A percentile compares a stretch with the other conserved stretches of the same genome.
These are phyloP conservation scores for Drosophila meridionalis DNA, from an alignment of 2,888 invertebrate species.

Conservation along the genomic window DNA sequence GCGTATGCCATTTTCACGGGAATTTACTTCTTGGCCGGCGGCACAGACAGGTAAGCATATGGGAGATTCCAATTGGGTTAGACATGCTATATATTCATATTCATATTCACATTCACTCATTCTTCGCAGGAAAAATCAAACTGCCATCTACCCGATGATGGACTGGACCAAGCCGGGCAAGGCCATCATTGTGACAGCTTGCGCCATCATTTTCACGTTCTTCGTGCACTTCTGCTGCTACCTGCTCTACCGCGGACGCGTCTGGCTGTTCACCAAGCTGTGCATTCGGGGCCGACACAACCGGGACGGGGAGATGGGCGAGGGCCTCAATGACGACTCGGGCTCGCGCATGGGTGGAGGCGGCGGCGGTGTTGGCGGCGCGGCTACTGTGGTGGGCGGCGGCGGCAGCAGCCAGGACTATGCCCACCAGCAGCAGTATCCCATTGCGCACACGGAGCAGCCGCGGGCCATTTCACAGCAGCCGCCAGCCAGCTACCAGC, in stretches of 20 bases:
- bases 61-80: too few relatives aligned
- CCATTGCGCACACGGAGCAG: slow-evolving; percentile 81
- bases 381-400: slow-evolving; percentile 60
- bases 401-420: slow-evolving; percentile 82
- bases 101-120: too few relatives aligned
- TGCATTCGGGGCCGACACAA: slow-evolving; percentile 84
- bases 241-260: slow-evolving; percentile 86
- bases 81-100: too few relatives aligned
- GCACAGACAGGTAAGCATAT: slow-evolving; percentile 87
- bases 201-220: slow-evolving; percentile 87
- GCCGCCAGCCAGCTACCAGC: slow-evolving; percentile 75
- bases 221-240: slow-evolving; percentile 88
- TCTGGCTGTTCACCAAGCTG: slow-evolving; percentile 84
- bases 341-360: slow-evolving; percentile 82
- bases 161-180: slow-evolving; percentile 90
- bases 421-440: slow-evolving; percentile 83
- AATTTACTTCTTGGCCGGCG: slow-evolving; percentile 90
- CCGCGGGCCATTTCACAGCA: slow-evolving; percentile 72
- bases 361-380: slow-evolving; percentile 54
- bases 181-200: slow-evolving; percentile 87
- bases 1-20: slow-evolving; percentile 89
- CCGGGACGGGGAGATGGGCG: slow-evolving; percentile 84
- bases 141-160: slow-evolving; percentile 90
- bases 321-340: slow-evolving; percentile 83
- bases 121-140: slow-evolving; percentile 86